Percentiles rank a stretch among this genome's conserved stretches.
These are phyloP conservation scores for Cotesia vestalis DNA, from an alignment of 1,140 invertebrate species.

Conservation along the genomic window DNA sequence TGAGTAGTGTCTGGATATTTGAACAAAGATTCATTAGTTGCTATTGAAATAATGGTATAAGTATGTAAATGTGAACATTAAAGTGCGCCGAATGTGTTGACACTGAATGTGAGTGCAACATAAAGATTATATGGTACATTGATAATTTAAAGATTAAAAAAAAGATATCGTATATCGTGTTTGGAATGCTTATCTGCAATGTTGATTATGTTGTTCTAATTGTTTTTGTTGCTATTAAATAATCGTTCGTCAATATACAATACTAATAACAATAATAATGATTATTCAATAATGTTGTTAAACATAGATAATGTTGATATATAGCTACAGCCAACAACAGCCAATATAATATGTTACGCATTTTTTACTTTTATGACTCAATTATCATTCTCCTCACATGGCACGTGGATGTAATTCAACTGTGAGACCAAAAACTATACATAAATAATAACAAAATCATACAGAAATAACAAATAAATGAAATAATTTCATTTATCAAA, in stretches of 20 bases:
- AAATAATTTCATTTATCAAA: too few species aligned
- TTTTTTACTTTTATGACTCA: slow-evolving; percentile 24
- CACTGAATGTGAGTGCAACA: slow-evolving; percentile 53
- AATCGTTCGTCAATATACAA: slow-evolving; percentile 41
- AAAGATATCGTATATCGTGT: slow-evolving; percentile 46
- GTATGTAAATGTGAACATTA: slow-evolving; percentile 12
- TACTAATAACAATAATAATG: slow-evolving; percentile 22
- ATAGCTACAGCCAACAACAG: slow-evolving; percentile 48
- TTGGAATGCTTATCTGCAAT: slow-evolving; percentile 37
- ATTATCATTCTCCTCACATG: slow-evolving; percentile 44
- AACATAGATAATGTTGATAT: slow-evolving; percentile 41
- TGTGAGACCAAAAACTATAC: slow-evolving; percentile 55
- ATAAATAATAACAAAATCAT: not conserved
- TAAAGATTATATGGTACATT: slow-evolving; percentile 49
- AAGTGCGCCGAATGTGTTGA: slow-evolving; percentile 42
- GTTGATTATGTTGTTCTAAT: slow-evolving; percentile 36
- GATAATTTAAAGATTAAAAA: slow-evolving; percentile 51
- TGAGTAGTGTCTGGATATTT: slow-evolving; percentile 24
- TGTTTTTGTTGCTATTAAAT: slow-evolving; percentile 37
- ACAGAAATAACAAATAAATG: not conserved
- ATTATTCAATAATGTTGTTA: slow-evolving; percentile 19
- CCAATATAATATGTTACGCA: slow-evolving; percentile 42
- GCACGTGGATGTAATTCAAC: slow-evolving; percentile 49
- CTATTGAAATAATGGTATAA: slow-evolving; percentile 21
- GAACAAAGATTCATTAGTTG: slow-evolving; percentile 29